A percentile compares a stretch with the other conserved stretches of the same genome.
phyloP scores from a whole-genome alignment of 2,797 vertebrate species.

The Stomatorhinus walkeri region DNA sequence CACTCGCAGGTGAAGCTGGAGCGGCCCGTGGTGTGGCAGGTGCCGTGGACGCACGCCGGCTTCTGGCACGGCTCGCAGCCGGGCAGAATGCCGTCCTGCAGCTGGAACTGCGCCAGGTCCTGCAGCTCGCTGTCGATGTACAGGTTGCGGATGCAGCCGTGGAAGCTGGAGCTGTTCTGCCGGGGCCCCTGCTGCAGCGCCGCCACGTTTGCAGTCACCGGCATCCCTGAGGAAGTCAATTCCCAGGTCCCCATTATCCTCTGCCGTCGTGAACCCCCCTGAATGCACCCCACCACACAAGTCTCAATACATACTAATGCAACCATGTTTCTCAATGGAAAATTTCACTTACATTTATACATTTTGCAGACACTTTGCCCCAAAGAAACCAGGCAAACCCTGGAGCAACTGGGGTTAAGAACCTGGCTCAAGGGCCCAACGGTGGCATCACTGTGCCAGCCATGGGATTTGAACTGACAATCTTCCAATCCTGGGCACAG shows the following conservation, averaged over 20 bases:
- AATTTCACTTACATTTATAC: not conserved
- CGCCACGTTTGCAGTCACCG: constrained; percentile 73
- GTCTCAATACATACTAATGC: not conserved
- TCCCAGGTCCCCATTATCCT: not conserved
- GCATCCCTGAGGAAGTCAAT: constrained; percentile 72
- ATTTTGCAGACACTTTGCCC: not conserved
- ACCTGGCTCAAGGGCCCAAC: not conserved
- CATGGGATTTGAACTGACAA: not conserved
- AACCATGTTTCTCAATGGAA: not conserved
- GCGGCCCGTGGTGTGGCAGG: constrained; percentile 76
- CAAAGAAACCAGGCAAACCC: not conserved
- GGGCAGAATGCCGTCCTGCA: constrained; percentile 79
- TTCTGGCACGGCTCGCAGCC: constrained; percentile 91
- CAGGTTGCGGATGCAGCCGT: constrained; percentile 85
- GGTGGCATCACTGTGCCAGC: not conserved
- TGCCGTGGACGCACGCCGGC: constrained; percentile 78
- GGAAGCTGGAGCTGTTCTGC: constrained; percentile 86
- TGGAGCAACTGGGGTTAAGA: not conserved
- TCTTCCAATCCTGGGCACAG: not conserved
- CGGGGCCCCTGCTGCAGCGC: constrained; percentile 74
- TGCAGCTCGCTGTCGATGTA: constrained; percentile 92
- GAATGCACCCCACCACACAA: not conserved
- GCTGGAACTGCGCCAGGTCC: constrained; percentile 75
- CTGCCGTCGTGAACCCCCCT: not conserved
- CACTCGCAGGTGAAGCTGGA: constrained; percentile 87